Evolutionary conservation across 23 tunicate genomes (phyloP), one percentile per base, ranked within the genome.

Genomic region (Corella eumyota): DNA sequence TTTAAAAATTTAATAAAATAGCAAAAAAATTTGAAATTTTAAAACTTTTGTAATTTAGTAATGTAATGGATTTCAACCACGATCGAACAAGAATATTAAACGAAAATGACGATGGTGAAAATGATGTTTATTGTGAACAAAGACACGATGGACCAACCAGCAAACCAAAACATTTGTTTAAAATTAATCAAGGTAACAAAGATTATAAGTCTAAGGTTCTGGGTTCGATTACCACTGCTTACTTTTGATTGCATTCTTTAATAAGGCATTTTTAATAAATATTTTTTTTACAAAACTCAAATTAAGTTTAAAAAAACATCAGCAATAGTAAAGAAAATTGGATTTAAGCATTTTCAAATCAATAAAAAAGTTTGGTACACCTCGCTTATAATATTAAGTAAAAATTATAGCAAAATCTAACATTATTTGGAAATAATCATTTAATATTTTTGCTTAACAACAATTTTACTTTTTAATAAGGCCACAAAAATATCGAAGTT

Each of bases 401-500:
- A n/a, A n/a, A n/a, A n/a, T n/a, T n/a, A n/a, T n/a, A n/a, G n/a
- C n/a, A n/a, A n/a, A n/a, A n/a, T n/a, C n/a, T n/a, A n/a, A n/a
- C n/a, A n/a, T n/a, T n/a, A n/a, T n/a, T n/a, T n/a, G n/a, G n/a
- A n/a, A n/a, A n/a, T n/a, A n/a, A n/a, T n/a, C n/a, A n/a, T n/a
- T n/a, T n/a, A n/a, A n/a, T n/a, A n/a, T n/a, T n/a, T n/a, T n/a
- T n/a, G n/a, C n/a, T n/a, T n/a, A n/a, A n/a, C n/a, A n/a, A n/a
- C n/a, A n/a, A n/a, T n/a, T n/a, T n/a, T n/a, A n/a, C n/a, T n/a
- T n/a, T 15, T 40, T 9, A 11, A 56, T 36, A 38, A 88, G 96
- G 96, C 19, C 87, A 79, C 45, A 88, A 88, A 66, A 88, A 88
- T 49, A 82, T 88, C 17, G 96, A 88, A 62, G 78, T 75, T 37